Evolutionary conservation across 1,140 invertebrate genomes (phyloP), one percentile per base, ranked within the genome.

Genomic region (Neomicropteryx cornuta): DNA sequence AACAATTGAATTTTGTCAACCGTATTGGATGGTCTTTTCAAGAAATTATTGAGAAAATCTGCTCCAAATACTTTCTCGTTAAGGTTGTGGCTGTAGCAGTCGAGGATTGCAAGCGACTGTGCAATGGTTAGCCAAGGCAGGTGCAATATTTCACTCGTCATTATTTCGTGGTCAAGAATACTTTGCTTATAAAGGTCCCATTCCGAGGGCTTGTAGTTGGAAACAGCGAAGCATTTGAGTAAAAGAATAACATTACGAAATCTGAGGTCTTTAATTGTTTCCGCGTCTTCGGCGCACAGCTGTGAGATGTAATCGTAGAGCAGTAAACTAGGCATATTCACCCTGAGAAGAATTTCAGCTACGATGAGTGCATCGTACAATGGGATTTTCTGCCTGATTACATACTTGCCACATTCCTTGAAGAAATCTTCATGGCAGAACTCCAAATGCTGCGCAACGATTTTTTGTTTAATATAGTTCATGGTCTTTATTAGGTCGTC

Each of bases 341-440:
- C 30, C 39, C 58, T 51, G 5, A 65, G 64, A 23, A 77, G 55
- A 35, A 64, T 56, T 32, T 59, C 56, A 1, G 75, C 56, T 22
- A 76, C 42, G 23, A 58, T 48, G 3, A 73, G 42, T 0, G 56
- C 61, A 35, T 70, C 55, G 35, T 66, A 53, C 46, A 72, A 71
- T n/a, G 61, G 58, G 5, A 70, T 43, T 30, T 72, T 51, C 36
- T 69, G 56, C 13, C 64, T 47, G 6, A 77, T 56, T 13, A 70
- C 52, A 38, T 66, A 59, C 31, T 60, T 48, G 2, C 56, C 60
- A 39, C 60, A 54, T 8, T 56, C 56, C 47, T 79, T 66, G 44
- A 76, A 52, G 30, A 78, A 59, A 14, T 57, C 49, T 46, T 74
- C 67, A 47, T 76, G 57, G 49, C 79, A 81, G 51, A 71, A 79